Percentiles rank a stretch among this genome's conserved stretches.
Evolutionary conservation across 2,113 vertebrate species (phyloP).

Genomic region (Oceanodroma tethys): DNA sequence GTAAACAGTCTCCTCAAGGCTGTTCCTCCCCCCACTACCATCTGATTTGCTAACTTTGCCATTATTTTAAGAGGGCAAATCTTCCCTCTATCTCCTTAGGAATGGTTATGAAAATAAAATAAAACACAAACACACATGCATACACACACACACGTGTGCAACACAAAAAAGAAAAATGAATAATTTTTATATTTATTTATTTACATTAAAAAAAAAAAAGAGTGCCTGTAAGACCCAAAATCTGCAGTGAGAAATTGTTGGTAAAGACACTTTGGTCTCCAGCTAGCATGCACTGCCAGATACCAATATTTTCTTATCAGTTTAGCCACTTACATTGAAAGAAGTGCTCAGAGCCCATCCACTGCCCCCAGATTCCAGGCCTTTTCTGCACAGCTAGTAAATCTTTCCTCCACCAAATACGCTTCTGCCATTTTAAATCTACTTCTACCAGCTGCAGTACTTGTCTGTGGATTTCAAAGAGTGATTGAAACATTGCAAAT

Average conservation of each 20-base stretch:
- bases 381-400: background rate
- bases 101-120: background rate
- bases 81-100: background rate
- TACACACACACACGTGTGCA: background rate
- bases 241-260: background rate
- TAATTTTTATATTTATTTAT: background rate
- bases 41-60: slow-evolving; percentile 50
- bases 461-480: background rate
- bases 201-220: background rate
- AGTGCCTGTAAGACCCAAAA: background rate
- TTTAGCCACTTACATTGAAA: background rate
- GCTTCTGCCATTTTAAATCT: background rate
- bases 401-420: background rate
- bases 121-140: background rate
- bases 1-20: slow-evolving; percentile 53
- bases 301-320: background rate
- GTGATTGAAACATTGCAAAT: background rate
- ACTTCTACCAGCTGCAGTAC: background rate
- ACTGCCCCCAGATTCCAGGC: slow-evolving; percentile 5
- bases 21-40: slow-evolving; percentile 26
- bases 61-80: slow-evolving; percentile 39
- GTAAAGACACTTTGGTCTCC: background rate
- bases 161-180: background rate
- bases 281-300: background rate
- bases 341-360: background rate